Evolutionary conservation across 1,140 invertebrate genomes (phyloP), one percentile per base, ranked within the genome.

Genomic region (Aleiodes sp.): DNA sequence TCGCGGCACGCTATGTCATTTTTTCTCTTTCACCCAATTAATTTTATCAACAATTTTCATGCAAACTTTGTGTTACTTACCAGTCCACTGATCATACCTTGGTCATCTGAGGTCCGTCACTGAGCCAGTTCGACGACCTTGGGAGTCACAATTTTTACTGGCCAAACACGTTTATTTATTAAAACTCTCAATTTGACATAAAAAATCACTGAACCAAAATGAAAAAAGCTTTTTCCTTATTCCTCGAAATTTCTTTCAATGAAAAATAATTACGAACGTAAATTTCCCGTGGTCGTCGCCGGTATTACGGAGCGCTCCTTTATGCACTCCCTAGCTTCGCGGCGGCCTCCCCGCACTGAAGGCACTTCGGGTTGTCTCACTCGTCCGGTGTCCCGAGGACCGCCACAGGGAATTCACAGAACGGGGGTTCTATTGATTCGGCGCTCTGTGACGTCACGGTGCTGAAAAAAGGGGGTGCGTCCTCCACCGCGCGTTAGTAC

Each of bases 301-400:
- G n/a, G n/a, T n/a, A n/a, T n/a, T n/a, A n/a, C 75, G 76, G 76
- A 76, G 74, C 73, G 75, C 75, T 74, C 75, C 77, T 77, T 76
- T 81, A 73, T 77, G 81, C 73, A 63, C 57, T 76, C 76, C 71
- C 79, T 77, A 77, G 78, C 82, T 82, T 84, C 77, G 78, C 81
- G 80, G 80, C 78, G 80, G 79, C 82, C 78, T 84, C 80, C 81
- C 81, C 82, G 82, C 80, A 85, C 83, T 85, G 83, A 85, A 73
- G 65, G 68, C 72, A 73, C 72, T 73, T 68, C 28, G 61, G 62
- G 61, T 64, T 61, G 33, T 65, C 68, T 73, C 65, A 59, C 28
- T 59, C n/a, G 56, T 31, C 4, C 28, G 26, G 28, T 59, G 56
- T 33, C 7, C 46, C 33, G 65, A 68, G 75, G 70, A 71, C 72